phyloP scores from a whole-genome alignment of 1,140 invertebrate species.

The Drosophila ambigua region DNA sequence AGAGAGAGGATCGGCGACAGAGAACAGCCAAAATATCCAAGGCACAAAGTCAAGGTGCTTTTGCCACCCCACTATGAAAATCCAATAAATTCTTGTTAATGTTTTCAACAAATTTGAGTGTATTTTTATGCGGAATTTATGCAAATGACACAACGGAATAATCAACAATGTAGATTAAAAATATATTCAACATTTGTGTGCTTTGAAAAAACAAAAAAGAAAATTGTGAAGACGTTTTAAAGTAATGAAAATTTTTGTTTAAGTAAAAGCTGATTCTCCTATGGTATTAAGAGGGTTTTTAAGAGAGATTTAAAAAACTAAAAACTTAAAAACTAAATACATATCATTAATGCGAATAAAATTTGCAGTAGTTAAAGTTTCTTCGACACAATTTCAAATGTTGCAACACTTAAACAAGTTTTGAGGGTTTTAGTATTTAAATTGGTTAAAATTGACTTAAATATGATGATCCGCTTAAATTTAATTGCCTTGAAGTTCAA shows the following conservation, averaged over 20 bases:
- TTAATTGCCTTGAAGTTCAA: too few relatives aligned
- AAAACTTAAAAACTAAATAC: too few relatives aligned
- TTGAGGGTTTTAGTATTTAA: too few relatives aligned
- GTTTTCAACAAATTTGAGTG: constrained; percentile 25
- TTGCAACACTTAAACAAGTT: too few relatives aligned
- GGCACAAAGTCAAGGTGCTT: constrained; percentile 65
- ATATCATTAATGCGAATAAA: too few relatives aligned
- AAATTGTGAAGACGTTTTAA: constrained; percentile 19
- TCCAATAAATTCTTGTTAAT: constrained; percentile 22
- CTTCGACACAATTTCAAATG: too few relatives aligned
- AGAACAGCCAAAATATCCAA: constrained; percentile 11
- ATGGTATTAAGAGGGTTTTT: background rate
- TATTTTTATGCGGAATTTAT: constrained; percentile 38
- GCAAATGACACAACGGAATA: constrained; percentile 8
- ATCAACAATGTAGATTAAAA: constrained; percentile 8
- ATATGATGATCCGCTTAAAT: too few relatives aligned
- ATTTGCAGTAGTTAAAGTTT: too few relatives aligned
- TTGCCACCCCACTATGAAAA: background rate
- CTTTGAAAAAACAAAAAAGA: background rate
- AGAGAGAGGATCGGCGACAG: too few relatives aligned
- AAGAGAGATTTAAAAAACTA: too few relatives aligned
- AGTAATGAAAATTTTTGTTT: background rate
- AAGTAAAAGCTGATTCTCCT: constrained; percentile 9
- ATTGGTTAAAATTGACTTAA: too few relatives aligned
- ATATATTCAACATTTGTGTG: constrained; percentile 27